A percentile compares a stretch with the other conserved stretches of the same genome.
Evolutionary conservation across 1,140 invertebrate species (phyloP).

Genomic region (Metopolophium dirhodum): DNA sequence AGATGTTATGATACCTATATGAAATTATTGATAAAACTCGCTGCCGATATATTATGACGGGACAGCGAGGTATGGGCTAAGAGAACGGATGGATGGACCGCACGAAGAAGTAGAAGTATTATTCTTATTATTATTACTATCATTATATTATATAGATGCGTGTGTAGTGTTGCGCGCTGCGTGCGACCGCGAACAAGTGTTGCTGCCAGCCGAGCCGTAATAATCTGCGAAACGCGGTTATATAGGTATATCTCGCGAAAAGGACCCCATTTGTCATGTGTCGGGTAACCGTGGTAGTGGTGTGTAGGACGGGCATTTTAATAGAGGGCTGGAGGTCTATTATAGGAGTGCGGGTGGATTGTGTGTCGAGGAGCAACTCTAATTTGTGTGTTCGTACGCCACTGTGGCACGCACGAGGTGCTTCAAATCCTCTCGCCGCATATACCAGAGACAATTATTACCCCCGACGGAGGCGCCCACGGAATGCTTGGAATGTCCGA

Average conservation of each 20-base stretch:
- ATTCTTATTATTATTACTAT: not conserved
- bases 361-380: not conserved
- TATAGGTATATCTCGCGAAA: not conserved
- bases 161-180: not conserved
- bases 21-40: not conserved
- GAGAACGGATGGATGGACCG: not conserved
- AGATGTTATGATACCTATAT: not conserved
- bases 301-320: slow-evolving; percentile 11
- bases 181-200: slow-evolving; percentile 55
- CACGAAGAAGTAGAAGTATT: not conserved
- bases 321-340: not conserved
- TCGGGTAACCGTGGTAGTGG: not conserved
- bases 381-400: slow-evolving; percentile 40
- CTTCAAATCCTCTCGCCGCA: not conserved
- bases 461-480: not conserved
- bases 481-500: not conserved
- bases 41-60: not conserved
- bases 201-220: slow-evolving; percentile 10
- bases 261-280: slow-evolving; percentile 54
- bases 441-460: not conserved
- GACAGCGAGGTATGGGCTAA: not conserved
- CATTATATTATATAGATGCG: slow-evolving; percentile 1
- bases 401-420: not conserved
- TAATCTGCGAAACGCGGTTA: slow-evolving; percentile 41
- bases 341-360: not conserved